phyloP scores from a whole-genome alignment of 2,113 vertebrate genomes.

The Salvelinus fontinalis region DNA sequence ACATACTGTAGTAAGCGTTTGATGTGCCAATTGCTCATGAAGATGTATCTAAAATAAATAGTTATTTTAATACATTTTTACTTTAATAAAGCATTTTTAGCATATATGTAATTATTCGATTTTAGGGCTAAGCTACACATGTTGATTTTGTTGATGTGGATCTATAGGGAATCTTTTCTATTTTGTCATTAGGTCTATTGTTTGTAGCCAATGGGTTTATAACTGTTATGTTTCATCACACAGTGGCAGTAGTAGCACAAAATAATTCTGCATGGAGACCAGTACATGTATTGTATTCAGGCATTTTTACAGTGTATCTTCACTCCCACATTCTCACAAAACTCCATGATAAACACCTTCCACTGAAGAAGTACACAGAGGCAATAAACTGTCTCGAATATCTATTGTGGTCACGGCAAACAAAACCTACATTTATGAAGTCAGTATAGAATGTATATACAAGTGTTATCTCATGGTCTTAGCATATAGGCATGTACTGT shows the following conservation, averaged over 20 bases:
- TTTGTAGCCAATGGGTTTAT: too few species aligned
- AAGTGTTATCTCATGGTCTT: background rate
- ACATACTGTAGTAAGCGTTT: background rate
- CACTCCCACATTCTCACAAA: background rate
- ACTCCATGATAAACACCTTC: background rate
- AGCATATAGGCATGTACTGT: background rate
- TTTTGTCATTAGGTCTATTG: too few species aligned
- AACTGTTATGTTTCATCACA: constrained; percentile 1
- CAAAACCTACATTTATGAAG: background rate
- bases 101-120: background rate
- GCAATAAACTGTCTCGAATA: background rate
- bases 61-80: too few species aligned
- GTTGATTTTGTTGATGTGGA: background rate
- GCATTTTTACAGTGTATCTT: background rate
- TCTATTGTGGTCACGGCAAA: too few species aligned
- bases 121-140: background rate
- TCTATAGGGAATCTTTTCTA: too few species aligned
- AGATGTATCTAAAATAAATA: too few species aligned
- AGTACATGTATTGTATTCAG: too few species aligned
- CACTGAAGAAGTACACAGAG: background rate
- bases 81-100: background rate
- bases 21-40: background rate
- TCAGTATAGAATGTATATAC: background rate
- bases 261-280: background rate
- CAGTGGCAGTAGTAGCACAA: constrained; percentile 10